A percentile compares a stretch with the other conserved stretches of the same genome.
phyloP scores from a whole-genome alignment of 2,888 invertebrate species.

The Beris chalybata region DNA sequence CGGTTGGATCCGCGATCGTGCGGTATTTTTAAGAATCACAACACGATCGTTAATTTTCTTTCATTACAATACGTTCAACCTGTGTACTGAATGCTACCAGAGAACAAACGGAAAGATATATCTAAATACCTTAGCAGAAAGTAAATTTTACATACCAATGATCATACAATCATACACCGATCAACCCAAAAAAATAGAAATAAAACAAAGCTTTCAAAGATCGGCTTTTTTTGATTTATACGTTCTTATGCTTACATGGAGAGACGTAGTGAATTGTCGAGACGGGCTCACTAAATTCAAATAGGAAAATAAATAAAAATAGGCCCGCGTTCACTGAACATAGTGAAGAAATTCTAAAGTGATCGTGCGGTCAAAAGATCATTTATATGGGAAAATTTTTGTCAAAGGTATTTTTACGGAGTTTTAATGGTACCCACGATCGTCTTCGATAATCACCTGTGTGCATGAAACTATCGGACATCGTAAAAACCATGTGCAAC shows the following conservation, averaged over 20 bases:
- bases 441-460: constrained; percentile 29
- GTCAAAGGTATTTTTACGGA: constrained; percentile 29
- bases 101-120: not conserved
- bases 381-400: constrained; percentile 29
- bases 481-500: not conserved
- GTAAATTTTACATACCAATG: constrained; percentile 9
- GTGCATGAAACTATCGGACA: constrained; percentile 7
- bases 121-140: too few species aligned
- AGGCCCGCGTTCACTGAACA: too few species aligned
- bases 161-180: not conserved
- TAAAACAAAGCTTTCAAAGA: constrained; percentile 11
- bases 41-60: constrained; percentile 23
- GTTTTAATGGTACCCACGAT: constrained; percentile 27
- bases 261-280: constrained; percentile 21
- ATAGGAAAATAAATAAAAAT: constrained; percentile 8
- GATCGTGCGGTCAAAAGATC: constrained; percentile 22
- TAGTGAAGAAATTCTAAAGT: not conserved
- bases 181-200: too few species aligned
- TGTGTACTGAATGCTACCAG: constrained; percentile 17
- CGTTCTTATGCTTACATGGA: too few species aligned
- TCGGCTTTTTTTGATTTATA: constrained; percentile 21
- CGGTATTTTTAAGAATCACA: constrained; percentile 16
- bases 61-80: constrained; percentile 19
- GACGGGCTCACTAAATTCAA: constrained; percentile 8
- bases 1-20: too few species aligned